Percentiles rank a stretch among this genome's conserved stretches.
Conservation (phyloP, 2,113 vertebrate genomes). For the Apodemus sylvaticus region DNA sequence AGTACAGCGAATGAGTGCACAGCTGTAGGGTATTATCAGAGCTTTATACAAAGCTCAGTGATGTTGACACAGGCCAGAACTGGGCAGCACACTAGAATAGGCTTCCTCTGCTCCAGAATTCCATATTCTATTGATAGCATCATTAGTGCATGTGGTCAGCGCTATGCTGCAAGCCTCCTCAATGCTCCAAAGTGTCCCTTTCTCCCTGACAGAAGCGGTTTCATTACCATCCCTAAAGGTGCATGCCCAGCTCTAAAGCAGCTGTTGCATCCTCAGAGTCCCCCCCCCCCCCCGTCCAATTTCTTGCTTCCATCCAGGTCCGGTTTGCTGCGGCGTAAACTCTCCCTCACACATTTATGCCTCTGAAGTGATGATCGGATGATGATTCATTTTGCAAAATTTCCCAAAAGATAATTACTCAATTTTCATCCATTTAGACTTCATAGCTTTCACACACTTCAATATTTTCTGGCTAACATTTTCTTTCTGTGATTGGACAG, state of each 20-base stretch:
- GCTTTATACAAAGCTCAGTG: no score
- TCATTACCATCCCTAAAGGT: rapidly evolving
- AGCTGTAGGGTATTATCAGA: no score
- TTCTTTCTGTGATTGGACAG: not conserved
- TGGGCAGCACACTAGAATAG: rapidly evolving
- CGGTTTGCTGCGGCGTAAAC: rapidly evolving
- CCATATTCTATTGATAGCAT: not conserved
- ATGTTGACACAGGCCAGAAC: no score
- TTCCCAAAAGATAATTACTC: not conserved
- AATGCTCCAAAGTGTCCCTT: not conserved
- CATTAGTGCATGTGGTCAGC: no score
- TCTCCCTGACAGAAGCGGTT: rapidly evolving
- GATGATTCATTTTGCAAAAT: not conserved
- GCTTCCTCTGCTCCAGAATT: no score
- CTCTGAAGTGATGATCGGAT: not conserved
- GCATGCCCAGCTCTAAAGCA: rapidly evolving
- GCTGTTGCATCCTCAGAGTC: not conserved
- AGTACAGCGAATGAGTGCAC: not conserved
- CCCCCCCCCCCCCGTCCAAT: rapidly evolving
- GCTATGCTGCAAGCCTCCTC: rapidly evolving
- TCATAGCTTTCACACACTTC: not conserved
- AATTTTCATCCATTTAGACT: not conserved
- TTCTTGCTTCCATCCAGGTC: no score
- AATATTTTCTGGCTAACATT: not conserved
- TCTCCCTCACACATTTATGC: rapidly evolving